Percentiles rank a stretch among this genome's conserved stretches.
Evolutionary conservation across 2,888 invertebrate species (phyloP).

Genomic region (Odontomyia ornata): DNA sequence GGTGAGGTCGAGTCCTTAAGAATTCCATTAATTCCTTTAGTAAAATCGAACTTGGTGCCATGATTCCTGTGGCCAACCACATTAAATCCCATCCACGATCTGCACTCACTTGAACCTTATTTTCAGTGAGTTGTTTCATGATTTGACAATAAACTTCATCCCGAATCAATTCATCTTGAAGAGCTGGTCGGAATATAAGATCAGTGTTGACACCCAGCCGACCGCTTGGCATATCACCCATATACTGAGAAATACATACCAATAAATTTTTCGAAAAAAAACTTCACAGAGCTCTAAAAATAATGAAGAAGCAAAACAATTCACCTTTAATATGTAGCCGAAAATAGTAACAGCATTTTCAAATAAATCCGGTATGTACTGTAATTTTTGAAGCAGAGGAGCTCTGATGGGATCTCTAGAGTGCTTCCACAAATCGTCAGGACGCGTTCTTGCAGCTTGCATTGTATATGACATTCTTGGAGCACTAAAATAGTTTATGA

Average conservation of each 20-base stretch:
- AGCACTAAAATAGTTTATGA: conserved; percentile 55
- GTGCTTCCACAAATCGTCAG: conserved; percentile 84
- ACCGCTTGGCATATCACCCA: conserved; percentile 91
- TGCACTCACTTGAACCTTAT: conserved; percentile 81
- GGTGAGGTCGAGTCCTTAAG: conserved; percentile 75
- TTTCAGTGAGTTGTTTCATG: conserved; percentile 92
- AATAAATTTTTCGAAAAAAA: not conserved
- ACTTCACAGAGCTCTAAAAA: not conserved
- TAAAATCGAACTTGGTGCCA: conserved; percentile 76
- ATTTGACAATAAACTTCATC: conserved; percentile 95
- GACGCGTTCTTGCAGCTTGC: conserved; percentile 71
- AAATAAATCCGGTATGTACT: conserved; percentile 74
- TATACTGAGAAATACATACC: conserved; percentile 65
- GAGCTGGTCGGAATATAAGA: conserved; percentile 81
- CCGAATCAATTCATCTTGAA: conserved; percentile 78
- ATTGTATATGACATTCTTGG: conserved; percentile 71
- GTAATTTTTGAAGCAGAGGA: conserved; percentile 80
- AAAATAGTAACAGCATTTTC: conserved; percentile 80
- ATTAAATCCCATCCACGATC: conserved; percentile 95
- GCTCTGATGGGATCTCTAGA: conserved; percentile 82
- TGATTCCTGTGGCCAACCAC: conserved; percentile 89
- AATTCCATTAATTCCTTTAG: conserved; percentile 81
- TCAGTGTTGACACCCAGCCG: conserved; percentile 84
- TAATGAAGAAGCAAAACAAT: too few species aligned
- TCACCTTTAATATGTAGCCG: conserved; percentile 78